phyloP scores from a whole-genome alignment of 1,140 invertebrate genomes.

The Uloborus diversus region DNA sequence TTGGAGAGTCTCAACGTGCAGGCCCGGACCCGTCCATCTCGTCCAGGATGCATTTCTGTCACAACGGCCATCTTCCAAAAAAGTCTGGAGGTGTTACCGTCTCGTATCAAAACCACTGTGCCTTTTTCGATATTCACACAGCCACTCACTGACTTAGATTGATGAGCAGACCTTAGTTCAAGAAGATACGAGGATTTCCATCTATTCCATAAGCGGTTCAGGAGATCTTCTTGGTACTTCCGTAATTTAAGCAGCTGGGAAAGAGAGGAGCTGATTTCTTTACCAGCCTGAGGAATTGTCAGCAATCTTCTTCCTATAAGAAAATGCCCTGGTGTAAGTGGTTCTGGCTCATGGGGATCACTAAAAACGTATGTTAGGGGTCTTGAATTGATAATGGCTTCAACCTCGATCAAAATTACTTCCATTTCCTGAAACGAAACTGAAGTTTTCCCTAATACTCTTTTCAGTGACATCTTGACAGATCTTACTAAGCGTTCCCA shows the following conservation, averaged over 20 bases:
- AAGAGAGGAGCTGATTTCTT: background rate
- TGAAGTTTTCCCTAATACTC: background rate
- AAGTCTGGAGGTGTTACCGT: too few relatives aligned
- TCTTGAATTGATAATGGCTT: slow-evolving; percentile 1
- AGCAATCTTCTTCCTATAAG: slow-evolving; percentile 1
- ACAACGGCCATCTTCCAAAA: too few relatives aligned
- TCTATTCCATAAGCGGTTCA: background rate
- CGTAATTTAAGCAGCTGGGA: background rate
- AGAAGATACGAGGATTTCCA: slow-evolving; percentile 2
- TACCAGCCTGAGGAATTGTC: background rate
- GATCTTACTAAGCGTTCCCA: background rate
- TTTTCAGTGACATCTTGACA: background rate
- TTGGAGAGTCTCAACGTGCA: too few relatives aligned
- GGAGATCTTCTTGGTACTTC: background rate
- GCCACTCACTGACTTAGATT: too few relatives aligned
- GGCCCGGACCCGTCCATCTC: too few relatives aligned
- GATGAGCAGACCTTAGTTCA: too few relatives aligned
- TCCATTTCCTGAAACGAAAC: background rate
- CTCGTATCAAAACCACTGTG: too few relatives aligned
- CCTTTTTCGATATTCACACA: too few relatives aligned
- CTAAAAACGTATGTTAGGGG: slow-evolving; percentile 1
- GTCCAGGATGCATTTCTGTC: too few relatives aligned
- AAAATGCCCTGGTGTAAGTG: background rate
- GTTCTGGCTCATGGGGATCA: background rate
- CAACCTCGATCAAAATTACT: background rate